Conservation (phyloP, 2,888 invertebrate genomes). For the Antitype chi region DNA sequence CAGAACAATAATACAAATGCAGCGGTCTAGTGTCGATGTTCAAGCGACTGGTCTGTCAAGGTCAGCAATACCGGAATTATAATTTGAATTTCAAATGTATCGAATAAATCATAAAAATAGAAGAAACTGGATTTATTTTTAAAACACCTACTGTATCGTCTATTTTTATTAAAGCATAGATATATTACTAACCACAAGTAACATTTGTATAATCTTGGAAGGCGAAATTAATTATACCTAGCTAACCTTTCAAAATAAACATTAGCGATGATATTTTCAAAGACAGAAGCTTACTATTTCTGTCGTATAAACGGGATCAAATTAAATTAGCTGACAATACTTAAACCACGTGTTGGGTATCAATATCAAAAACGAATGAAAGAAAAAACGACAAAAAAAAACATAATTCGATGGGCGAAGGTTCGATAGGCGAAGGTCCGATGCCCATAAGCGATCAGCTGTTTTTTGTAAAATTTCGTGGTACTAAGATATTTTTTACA, state of each 20-base stretch:
- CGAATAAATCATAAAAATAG: slow-evolving; percentile 11
- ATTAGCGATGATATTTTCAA: too few species aligned
- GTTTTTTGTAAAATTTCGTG: too few species aligned
- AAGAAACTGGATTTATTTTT: slow-evolving; percentile 8
- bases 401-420: too few species aligned
- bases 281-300: background rate
- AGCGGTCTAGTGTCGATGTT: background rate
- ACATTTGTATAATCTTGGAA: background rate
- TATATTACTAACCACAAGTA: background rate
- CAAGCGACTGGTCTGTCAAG: slow-evolving; percentile 30
- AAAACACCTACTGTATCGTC: background rate
- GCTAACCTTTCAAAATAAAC: background rate
- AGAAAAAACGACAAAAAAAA: too few species aligned
- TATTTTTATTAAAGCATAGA: background rate
- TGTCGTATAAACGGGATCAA: background rate
- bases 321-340: too few species aligned
- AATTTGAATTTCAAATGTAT: slow-evolving; percentile 26
- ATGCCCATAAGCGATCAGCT: too few species aligned
- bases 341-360: too few species aligned
- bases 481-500: too few species aligned
- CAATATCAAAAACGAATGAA: too few species aligned
- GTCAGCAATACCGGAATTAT: slow-evolving; percentile 28
- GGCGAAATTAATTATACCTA: background rate
- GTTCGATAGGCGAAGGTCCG: too few species aligned
- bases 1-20: background rate